A percentile compares a stretch with the other conserved stretches of the same genome.
phyloP scores from a whole-genome alignment of 2,888 invertebrate genomes.

The Luperina testacea region DNA sequence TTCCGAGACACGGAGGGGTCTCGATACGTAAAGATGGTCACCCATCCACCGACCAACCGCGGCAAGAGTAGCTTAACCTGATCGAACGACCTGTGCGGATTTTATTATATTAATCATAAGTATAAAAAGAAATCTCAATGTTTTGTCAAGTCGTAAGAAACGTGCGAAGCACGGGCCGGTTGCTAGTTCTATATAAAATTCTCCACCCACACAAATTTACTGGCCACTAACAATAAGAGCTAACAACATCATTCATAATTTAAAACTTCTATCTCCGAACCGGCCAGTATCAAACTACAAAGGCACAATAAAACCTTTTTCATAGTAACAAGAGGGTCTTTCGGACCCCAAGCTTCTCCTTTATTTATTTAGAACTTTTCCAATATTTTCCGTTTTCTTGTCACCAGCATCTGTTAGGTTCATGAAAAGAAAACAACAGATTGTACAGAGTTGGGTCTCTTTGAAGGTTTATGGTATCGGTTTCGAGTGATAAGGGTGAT shows the following conservation, averaged over 20 bases:
- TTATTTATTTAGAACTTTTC: constrained; percentile 78
- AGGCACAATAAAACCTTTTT: constrained; percentile 58
- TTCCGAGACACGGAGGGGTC: too few species aligned
- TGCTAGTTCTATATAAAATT: not conserved
- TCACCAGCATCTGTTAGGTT: constrained; percentile 72
- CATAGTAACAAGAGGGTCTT: constrained; percentile 53
- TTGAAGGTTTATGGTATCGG: constrained; percentile 32
- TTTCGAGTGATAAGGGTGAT: constrained; percentile 41
- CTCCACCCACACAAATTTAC: constrained; percentile 19
- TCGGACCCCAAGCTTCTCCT: constrained; percentile 30
- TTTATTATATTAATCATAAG: too few species aligned
- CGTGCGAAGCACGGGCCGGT: too few species aligned
- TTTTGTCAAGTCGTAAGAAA: not conserved
- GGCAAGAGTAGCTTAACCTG: too few species aligned
- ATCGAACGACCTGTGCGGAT: too few species aligned
- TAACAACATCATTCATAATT: constrained; percentile 56
- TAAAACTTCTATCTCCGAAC: constrained; percentile 43
- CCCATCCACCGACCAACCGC: too few species aligned
- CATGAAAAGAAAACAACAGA: constrained; percentile 65
- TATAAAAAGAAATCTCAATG: not conserved
- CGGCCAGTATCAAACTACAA: constrained; percentile 44
- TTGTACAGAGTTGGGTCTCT: constrained; percentile 47
- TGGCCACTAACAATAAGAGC: constrained; percentile 52
- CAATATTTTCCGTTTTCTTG: constrained; percentile 75
- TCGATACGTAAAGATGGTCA: too few species aligned